Evolutionary conservation across 2,888 invertebrate genomes (phyloP).

Genomic region (Leistus spinibarbis): DNA sequence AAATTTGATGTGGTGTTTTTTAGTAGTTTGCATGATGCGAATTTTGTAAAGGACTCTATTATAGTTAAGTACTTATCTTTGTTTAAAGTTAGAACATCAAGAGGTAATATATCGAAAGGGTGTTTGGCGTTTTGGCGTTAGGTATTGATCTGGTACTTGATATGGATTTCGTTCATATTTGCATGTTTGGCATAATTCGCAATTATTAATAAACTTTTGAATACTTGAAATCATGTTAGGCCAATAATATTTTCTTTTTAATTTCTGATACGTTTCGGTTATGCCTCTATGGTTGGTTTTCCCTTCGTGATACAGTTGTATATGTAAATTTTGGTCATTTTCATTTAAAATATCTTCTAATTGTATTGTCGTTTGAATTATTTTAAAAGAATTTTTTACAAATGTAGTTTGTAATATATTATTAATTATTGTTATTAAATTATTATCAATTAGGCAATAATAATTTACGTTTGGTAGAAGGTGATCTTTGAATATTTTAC

Average conservation of each 20-base stretch:
- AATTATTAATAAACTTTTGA: neutral
- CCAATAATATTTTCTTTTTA: conserved; percentile 7
- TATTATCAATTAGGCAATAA: too few relatives aligned
- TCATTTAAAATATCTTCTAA: too few relatives aligned
- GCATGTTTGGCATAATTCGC: neutral
- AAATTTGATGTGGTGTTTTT: too few relatives aligned
- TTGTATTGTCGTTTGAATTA: too few relatives aligned
- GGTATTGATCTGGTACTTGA: neutral
- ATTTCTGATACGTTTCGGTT: neutral
- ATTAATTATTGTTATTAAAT: too few relatives aligned
- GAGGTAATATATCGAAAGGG: neutral
- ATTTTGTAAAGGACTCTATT: neutral
- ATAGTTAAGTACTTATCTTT: conserved; percentile 1
- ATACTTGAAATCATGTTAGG: neutral
- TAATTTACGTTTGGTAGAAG: neutral
- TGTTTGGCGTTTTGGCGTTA: neutral
- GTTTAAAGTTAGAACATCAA: neutral
- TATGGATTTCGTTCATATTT: conserved; percentile 6
- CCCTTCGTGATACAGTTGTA: neutral
- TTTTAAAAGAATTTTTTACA: too few relatives aligned
- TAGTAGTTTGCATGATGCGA: neutral
- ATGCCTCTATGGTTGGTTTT: conserved; percentile 4
- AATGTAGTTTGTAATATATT: too few relatives aligned
- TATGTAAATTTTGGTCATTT: too few relatives aligned
- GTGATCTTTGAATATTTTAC: neutral